Evolutionary conservation across 2,888 invertebrate species (phyloP).

Genomic region (Dryocosmus kuriphilus): DNA sequence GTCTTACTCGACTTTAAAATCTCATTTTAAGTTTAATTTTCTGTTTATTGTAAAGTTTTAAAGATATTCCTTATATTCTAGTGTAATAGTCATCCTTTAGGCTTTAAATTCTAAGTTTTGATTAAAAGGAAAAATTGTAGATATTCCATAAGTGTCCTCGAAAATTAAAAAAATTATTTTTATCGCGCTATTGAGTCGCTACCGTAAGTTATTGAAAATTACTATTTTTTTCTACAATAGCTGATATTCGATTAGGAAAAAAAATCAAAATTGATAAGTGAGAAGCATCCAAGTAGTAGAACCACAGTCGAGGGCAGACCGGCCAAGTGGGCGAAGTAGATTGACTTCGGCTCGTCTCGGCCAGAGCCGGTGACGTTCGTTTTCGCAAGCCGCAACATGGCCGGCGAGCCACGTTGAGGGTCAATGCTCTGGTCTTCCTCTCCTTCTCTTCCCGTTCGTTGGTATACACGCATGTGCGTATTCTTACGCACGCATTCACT

Average conservation of each 20-base stretch:
- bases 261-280: neutral
- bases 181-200: too few relatives aligned
- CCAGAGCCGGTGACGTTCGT: constrained; percentile 9
- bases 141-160: neutral
- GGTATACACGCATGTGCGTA: constrained; percentile 37
- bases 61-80: neutral
- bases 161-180: too few relatives aligned
- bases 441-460: constrained; percentile 12
- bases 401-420: constrained; percentile 38
- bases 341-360: constrained; percentile 20
- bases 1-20: neutral
- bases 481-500: constrained; percentile 32
- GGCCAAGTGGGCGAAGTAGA: constrained; percentile 26
- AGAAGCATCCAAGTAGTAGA: constrained; percentile 30
- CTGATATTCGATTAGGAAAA: neutral
- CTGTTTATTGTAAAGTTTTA: neutral
- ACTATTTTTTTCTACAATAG: too few relatives aligned
- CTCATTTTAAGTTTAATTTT: neutral
- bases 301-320: constrained; percentile 26
- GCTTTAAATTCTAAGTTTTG: neutral
- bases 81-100: too few relatives aligned
- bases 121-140: neutral
- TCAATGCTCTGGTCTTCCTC: constrained; percentile 28
- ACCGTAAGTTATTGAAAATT: too few relatives aligned
- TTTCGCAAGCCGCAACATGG: constrained; percentile 32